These are phyloP conservation scores for Tetanocera ferruginea DNA, from an alignment of 2,888 invertebrate species.

Conservation along the genomic window DNA sequence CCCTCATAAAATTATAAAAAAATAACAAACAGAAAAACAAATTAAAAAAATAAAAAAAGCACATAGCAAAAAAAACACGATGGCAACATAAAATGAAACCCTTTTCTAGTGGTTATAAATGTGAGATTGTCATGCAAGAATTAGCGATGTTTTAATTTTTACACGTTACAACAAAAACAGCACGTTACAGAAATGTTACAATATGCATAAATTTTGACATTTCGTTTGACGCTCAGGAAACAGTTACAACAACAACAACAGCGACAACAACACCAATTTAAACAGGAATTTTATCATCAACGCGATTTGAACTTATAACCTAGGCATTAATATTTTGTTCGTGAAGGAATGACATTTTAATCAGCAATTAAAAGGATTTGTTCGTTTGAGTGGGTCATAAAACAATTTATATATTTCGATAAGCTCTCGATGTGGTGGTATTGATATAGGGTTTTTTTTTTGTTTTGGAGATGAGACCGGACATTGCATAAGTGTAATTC, in stretches of 20 bases:
- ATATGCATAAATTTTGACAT: constrained; percentile 57
- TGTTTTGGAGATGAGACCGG: background rate
- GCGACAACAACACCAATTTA: constrained; percentile 31
- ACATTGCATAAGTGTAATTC: background rate
- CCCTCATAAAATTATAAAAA: background rate
- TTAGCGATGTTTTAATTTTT: constrained; percentile 59
- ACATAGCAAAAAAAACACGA: constrained; percentile 11
- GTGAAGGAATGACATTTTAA: background rate
- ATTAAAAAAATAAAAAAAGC: constrained; percentile 40
- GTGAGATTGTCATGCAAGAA: constrained; percentile 68
- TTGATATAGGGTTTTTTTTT: background rate
- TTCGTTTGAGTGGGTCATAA: background rate
- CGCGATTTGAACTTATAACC: constrained; percentile 28
- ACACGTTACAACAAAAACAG: constrained; percentile 25
- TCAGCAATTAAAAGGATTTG: constrained; percentile 2
- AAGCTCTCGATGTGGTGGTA: background rate
- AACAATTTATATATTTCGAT: background rate
- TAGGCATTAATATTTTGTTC: constrained; percentile 25
- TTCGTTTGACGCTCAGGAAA: constrained; percentile 60
- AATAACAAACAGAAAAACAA: constrained; percentile 35
- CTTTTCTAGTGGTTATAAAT: constrained; percentile 60
- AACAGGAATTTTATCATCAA: constrained; percentile 42
- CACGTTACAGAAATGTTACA: background rate
- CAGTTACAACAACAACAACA: constrained; percentile 37
- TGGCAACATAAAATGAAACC: constrained; percentile 19